Conservation (phyloP, 2,797 vertebrate genomes). For the Rhincodon typus region DNA sequence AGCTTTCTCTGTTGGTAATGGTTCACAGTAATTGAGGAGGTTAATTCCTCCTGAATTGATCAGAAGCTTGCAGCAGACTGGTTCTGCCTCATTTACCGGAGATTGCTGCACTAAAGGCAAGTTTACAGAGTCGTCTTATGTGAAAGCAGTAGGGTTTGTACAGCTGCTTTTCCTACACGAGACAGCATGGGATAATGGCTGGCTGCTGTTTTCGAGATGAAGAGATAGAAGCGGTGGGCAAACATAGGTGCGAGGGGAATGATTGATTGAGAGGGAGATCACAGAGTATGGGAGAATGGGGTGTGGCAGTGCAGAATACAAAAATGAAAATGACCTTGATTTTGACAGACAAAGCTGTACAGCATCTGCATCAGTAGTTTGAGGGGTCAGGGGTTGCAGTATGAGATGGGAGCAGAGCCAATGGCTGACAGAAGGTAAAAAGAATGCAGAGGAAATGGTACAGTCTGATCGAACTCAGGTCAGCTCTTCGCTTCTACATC, state of each 20-base stretch:
- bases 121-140: background rate
- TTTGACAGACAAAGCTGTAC: background rate
- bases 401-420: background rate
- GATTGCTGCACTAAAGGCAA: background rate
- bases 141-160: background rate
- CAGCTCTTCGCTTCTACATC: slow-evolving; percentile 9
- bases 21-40: background rate
- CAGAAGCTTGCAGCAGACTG: background rate
- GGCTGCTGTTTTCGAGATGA: background rate
- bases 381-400: slow-evolving; percentile 5
- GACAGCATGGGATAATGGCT: background rate
- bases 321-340: slow-evolving; percentile 20
- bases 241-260: background rate
- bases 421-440: background rate
- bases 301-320: background rate
- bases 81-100: background rate
- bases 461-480: background rate
- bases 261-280: background rate
- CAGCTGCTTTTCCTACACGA: background rate
- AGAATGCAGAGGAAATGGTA: background rate
- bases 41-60: background rate
- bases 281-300: background rate
- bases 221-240: background rate
- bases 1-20: too few relatives aligned
- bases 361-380: background rate